These are phyloP conservation scores for Theocolax elegans DNA, from an alignment of 1,140 invertebrate species.

Conservation along the genomic window DNA sequence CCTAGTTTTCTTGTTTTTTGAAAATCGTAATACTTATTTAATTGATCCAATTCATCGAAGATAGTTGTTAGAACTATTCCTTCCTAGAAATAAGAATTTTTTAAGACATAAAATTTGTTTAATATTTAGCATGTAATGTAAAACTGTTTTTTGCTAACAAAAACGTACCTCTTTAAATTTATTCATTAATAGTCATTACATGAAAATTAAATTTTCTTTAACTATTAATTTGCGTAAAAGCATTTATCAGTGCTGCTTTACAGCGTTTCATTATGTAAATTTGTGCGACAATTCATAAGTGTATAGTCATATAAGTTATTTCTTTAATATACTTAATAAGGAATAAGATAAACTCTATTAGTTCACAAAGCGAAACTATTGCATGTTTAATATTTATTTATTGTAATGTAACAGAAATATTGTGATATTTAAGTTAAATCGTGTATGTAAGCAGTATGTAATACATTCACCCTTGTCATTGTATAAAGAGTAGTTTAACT, in stretches of 20 bases:
- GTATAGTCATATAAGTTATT: conserved; percentile 5
- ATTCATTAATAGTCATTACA: neutral
- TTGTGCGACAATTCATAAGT: neutral
- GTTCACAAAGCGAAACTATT: conserved; percentile 15
- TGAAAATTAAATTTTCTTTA: neutral
- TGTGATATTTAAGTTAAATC: conserved; percentile 57
- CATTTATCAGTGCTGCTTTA: too few species aligned
- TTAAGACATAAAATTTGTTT: neutral
- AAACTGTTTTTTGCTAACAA: too few species aligned
- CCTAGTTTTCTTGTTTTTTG: too few species aligned
- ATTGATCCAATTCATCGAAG: neutral
- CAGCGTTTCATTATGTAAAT: neutral
- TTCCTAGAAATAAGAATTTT: neutral
- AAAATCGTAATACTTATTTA: neutral
- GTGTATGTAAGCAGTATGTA: conserved; percentile 16
- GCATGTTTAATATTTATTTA: conserved; percentile 49
- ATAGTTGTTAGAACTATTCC: neutral
- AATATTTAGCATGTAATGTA: too few species aligned
- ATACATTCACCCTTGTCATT: neutral
- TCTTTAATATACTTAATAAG: conserved; percentile 23
- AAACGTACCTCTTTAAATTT: too few species aligned
- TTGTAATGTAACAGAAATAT: conserved; percentile 49
- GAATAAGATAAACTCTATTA: conserved; percentile 8
- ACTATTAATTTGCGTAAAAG: neutral
- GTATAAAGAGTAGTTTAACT: conserved; percentile 6